Evolutionary conservation across 2,113 vertebrate genomes (phyloP), one percentile per base, ranked within the genome.

Genomic region (Muntiacus muntjak): DNA sequence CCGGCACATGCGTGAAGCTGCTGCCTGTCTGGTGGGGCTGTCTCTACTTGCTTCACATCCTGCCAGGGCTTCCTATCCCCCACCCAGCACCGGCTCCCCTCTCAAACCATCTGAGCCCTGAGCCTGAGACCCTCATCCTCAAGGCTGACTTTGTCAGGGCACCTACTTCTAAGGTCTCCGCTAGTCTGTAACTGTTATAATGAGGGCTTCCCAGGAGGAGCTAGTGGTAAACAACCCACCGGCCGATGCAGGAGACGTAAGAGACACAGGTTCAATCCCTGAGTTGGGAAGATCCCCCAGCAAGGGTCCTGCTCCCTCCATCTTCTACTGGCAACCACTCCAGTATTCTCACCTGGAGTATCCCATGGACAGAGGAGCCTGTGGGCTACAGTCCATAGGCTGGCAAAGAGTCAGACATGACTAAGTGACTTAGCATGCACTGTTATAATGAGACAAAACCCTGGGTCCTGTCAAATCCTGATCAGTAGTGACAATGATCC

Each of bases 21-120:
- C 47, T 10, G 15, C 9, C 26, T 2, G 0, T 26, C 33, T 6
- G 7, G 43, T 7, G 7, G 76, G 47, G 8, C 13, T 8, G 58
- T 11, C 62, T n/a, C n/a, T 25, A 7, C 26, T 55, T 3, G 7
- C 1, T 23, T 30, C 30, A 16, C 4, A 4, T 50, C 43, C 96
- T 81, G 52, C 57, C 58, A 14, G 17, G 4, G 14, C 21, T 62
- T 79, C 57, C 57, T 36, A 52, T 6, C 86, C 50, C 14, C 43
- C 0, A 15, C 21, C 26, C 0, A 0, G 4, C 36, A 45, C 2
- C 5, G 76, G 16, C 4, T 33, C 17, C 12, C 4, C 14, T 81
- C n/a, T 30, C 45, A 25, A 1, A 1, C 2, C 50, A 3, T 36
- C 23, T 55, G n/a, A 76, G 28, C 57, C 6, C 3, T 0, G 8